Evolutionary conservation across 2,888 invertebrate species (phyloP).

Genomic region (Lathronympha strigana): DNA sequence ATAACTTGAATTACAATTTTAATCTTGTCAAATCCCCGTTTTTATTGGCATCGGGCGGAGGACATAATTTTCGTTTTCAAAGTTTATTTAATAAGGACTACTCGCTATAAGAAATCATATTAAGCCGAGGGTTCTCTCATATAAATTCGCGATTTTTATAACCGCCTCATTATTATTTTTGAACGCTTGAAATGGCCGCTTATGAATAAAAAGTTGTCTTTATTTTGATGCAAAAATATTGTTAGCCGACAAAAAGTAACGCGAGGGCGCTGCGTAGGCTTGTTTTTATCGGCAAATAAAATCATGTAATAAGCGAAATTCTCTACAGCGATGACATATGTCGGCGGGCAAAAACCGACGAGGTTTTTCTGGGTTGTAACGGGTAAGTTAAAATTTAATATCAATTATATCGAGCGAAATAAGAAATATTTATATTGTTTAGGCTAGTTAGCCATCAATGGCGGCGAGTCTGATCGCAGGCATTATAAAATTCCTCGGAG

Average conservation of each 20-base stretch:
- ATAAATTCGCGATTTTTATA: constrained; percentile 82
- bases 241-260: constrained; percentile 63
- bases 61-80: constrained; percentile 79
- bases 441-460: constrained; percentile 8
- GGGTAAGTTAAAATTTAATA: constrained; percentile 16
- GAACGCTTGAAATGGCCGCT: constrained; percentile 69
- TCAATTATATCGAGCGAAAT: constrained; percentile 20
- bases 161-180: constrained; percentile 79
- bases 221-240: constrained; percentile 80
- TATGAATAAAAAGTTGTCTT: constrained; percentile 77
- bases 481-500: constrained; percentile 51
- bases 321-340: constrained; percentile 44
- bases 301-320: constrained; percentile 56
- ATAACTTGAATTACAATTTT: constrained; percentile 83
- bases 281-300: constrained; percentile 53
- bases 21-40: constrained; percentile 83
- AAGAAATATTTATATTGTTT: constrained; percentile 2
- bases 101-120: constrained; percentile 78
- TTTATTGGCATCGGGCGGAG: constrained; percentile 75
- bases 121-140: constrained; percentile 62
- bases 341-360: constrained; percentile 33
- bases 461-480: constrained; percentile 19
- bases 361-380: constrained; percentile 19
- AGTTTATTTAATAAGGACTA: constrained; percentile 79
- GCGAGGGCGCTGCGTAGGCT: constrained; percentile 49